Evolutionary conservation across 2,888 invertebrate species (phyloP).

Genomic region (Timandra comae): DNA sequence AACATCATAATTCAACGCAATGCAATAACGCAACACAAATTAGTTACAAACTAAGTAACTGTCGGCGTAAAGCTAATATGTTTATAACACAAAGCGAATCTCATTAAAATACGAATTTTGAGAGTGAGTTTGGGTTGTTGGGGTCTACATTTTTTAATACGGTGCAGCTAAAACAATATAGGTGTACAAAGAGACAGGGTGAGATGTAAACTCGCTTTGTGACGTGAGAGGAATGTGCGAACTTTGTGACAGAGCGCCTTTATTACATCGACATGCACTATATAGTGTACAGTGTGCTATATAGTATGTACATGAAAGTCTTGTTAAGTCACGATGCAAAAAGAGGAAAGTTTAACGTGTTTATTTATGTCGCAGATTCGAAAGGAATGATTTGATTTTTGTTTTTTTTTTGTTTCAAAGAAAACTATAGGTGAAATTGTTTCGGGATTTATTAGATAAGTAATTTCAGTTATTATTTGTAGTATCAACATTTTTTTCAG

Average conservation of each 20-base stretch:
- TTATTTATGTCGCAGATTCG: no score
- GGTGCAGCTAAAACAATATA: constrained; percentile 26
- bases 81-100: constrained; percentile 39
- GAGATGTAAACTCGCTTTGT: constrained; percentile 15
- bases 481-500: no score
- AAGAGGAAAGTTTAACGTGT: no score
- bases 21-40: background rate
- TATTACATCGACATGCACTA: constrained; percentile 1
- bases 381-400: no score
- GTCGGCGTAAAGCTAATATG: constrained; percentile 30
- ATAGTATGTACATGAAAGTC: no score
- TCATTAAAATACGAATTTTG: constrained; percentile 37
- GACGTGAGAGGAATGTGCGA: constrained; percentile 1
- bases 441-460: no score
- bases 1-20: background rate
- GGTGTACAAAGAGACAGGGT: constrained; percentile 18
- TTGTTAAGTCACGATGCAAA: no score
- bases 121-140: constrained; percentile 4
- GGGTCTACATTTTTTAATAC: constrained; percentile 23
- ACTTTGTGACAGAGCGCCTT: background rate
- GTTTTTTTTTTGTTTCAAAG: no score
- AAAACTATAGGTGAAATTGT: no score
- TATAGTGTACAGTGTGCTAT: no score
- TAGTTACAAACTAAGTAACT: constrained; percentile 1
- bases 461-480: no score